These are phyloP conservation scores for Smutsia gigantea DNA, from an alignment of 2,797 vertebrate genomes.

Conservation along the genomic window DNA sequence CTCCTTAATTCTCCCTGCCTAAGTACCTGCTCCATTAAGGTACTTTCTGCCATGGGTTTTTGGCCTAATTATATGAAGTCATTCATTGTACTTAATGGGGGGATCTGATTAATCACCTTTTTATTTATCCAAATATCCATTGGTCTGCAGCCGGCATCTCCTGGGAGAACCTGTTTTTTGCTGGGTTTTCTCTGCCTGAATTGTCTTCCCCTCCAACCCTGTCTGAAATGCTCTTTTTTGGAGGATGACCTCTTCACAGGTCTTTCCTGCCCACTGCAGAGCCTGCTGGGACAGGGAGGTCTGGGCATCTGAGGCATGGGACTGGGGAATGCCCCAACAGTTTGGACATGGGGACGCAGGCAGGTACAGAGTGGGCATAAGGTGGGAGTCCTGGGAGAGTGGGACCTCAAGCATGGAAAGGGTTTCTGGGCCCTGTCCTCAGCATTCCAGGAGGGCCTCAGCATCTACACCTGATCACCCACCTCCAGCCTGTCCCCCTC, in stretches of 20 bases:
- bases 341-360: not conserved
- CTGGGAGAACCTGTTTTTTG: not conserved
- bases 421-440: not conserved
- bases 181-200: not conserved
- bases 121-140: conserved; percentile 55
- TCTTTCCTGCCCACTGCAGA: not conserved
- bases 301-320: not conserved
- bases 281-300: not conserved
- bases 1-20: conserved; percentile 43
- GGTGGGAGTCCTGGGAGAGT: not conserved
- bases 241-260: not conserved
- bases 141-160: not conserved
- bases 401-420: not conserved
- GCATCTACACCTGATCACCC: not conserved
- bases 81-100: conserved; percentile 51
- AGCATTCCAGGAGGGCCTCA: not conserved
- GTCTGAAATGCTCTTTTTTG: not conserved
- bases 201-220: not conserved
- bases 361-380: not conserved
- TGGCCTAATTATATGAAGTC: not conserved
- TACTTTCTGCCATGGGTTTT: conserved; percentile 60
- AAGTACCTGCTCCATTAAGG: conserved; percentile 47
- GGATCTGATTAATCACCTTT: conserved; percentile 70
- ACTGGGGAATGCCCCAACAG: not conserved
- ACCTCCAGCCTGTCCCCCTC: not conserved